Conservation (phyloP, 2,888 invertebrate genomes). For the Epinotia demarniana region DNA sequence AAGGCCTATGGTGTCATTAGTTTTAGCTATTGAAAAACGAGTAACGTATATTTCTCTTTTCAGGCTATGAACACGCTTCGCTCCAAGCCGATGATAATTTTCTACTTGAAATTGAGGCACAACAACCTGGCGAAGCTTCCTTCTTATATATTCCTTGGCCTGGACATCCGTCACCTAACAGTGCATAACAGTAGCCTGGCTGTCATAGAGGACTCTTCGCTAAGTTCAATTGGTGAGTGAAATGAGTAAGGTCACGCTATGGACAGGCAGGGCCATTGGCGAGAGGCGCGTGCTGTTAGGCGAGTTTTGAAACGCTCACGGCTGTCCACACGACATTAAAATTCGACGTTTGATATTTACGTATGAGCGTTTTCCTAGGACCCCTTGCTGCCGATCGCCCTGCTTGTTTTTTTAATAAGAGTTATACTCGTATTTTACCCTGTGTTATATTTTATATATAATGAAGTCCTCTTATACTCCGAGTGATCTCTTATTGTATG, state of each 20-base stretch:
- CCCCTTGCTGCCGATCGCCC: too few relatives aligned
- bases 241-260: neutral
- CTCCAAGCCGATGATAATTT: constrained; percentile 91
- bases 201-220: constrained; percentile 93
- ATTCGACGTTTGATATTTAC: too few relatives aligned
- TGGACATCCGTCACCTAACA: constrained; percentile 94
- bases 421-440: too few relatives aligned
- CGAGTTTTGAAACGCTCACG: too few relatives aligned
- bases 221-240: constrained; percentile 92
- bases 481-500: too few relatives aligned
- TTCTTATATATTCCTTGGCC: constrained; percentile 93
- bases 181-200: constrained; percentile 95
- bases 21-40: neutral
- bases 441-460: too few relatives aligned
- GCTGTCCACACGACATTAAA: too few relatives aligned
- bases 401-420: too few relatives aligned
- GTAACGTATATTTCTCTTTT: constrained; percentile 49
- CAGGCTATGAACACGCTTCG: constrained; percentile 93
- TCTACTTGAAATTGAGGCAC: constrained; percentile 94
- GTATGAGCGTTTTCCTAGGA: too few relatives aligned
- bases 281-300: too few relatives aligned
- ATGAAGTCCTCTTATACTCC: too few relatives aligned
- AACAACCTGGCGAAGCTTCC: constrained; percentile 93
- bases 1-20: neutral
- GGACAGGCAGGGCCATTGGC: too few relatives aligned